Evolutionary conservation across 2,113 vertebrate species (phyloP), one percentile per base, ranked within the genome.

Genomic region (Parus major): DNA sequence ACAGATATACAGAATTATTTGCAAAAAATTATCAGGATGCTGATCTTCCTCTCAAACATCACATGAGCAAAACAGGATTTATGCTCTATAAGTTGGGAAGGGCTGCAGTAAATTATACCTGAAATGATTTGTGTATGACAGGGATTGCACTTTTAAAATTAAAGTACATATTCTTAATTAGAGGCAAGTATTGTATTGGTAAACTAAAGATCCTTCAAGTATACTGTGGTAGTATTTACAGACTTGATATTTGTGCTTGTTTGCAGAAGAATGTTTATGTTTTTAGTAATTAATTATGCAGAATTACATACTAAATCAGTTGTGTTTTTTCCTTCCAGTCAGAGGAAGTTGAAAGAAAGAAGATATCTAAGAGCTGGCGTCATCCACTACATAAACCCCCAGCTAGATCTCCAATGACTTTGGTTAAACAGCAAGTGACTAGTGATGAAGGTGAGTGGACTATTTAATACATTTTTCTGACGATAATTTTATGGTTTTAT

Each of bases 361-460:
- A 97, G 93, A 81, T 98, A 50, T 95, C 94, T 64, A 98, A 98
- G 97, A 98, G 98, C 57, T 98, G 98, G 97, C 95, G 97, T 71
- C 97, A 98, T 93, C 98, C 97, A 6, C 92, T 98, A 20, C 97
- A 94, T 84, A 98, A 98, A 86, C 99, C 99, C 28, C 99, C 99
- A 9, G 97, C 98, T 64, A 98, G 99, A 93, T 99, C 99, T 46
- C 98, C 98, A 61, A 98, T 99, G 96, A 99, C 98, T 35, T 95
- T 99, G 25, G 99, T 99, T 90, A 99, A 99, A 93, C 99, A 99
- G 59, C 99, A 99, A 92, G 94, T 97, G 63, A 70, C 91, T 81
- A 99, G 98, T 82, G 99, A 99, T 73, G 99, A 99, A 96, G 99
- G 99, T 99, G 91, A 96, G 98, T 68, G 5, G 64, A 44, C 10